Conservation (phyloP, 92 coral and sea anemone species). For the Porites rus region DNA sequence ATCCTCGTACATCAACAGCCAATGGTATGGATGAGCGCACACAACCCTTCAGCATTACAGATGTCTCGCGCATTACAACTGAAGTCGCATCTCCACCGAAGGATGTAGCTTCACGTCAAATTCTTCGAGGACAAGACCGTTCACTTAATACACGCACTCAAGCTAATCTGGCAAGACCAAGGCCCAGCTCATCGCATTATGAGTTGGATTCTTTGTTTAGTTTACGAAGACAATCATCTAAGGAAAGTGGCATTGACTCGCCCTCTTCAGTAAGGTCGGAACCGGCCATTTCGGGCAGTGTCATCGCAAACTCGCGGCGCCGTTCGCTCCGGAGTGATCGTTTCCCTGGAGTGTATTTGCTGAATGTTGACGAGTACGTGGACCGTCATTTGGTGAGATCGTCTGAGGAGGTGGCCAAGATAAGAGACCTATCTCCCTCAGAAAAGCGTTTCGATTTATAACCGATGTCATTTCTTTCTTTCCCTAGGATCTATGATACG, state of each 20-base stretch:
- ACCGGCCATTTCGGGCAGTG: slow-evolving; percentile 40
- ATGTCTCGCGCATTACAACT: slow-evolving; percentile 18
- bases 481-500: background rate
- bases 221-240: slow-evolving; percentile 30
- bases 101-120: slow-evolving; percentile 41
- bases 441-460: slow-evolving; percentile 77
- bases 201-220: slow-evolving; percentile 26
- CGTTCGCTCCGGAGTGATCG: slow-evolving; percentile 40
- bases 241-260: slow-evolving; percentile 49
- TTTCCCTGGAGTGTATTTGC: slow-evolving; percentile 62
- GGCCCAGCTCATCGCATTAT: slow-evolving; percentile 11
- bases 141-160: slow-evolving; percentile 2
- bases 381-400: slow-evolving; percentile 93
- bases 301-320: slow-evolving; percentile 24
- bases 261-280: slow-evolving; percentile 71
- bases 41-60: slow-evolving; percentile 18
- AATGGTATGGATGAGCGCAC: slow-evolving; percentile 33
- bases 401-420: slow-evolving; percentile 86
- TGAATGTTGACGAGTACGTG: slow-evolving; percentile 89
- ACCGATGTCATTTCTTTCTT: background rate
- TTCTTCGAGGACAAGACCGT: slow-evolving; percentile 17
- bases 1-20: slow-evolving; percentile 71
- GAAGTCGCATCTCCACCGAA: slow-evolving; percentile 35
- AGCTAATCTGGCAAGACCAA: background rate
- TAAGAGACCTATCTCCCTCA: slow-evolving; percentile 95